phyloP scores from a whole-genome alignment of 2,888 invertebrate genomes.

The Agrotis ipsilon region DNA sequence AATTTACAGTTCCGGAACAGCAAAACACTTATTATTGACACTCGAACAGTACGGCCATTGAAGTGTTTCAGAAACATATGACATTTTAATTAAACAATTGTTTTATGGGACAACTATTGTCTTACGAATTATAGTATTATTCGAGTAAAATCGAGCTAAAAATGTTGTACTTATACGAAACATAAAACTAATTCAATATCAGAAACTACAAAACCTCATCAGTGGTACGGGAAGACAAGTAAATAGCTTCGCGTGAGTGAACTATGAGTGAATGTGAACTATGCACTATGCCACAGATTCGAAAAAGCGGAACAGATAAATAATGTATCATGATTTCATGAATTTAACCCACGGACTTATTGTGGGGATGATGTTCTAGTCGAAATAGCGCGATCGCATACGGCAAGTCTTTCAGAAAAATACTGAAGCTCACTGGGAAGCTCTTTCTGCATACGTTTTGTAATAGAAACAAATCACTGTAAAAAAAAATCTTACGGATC shows the following conservation, averaged over 20 bases:
- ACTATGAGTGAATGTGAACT: constrained; percentile 20
- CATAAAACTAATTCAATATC: constrained; percentile 27
- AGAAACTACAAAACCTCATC: constrained; percentile 43
- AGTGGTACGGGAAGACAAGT: constrained; percentile 25
- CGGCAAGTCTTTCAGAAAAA: too few relatives aligned
- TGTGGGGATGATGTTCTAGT: too few relatives aligned
- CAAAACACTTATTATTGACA: constrained; percentile 82
- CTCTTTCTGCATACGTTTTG: too few relatives aligned
- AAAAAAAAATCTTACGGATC: too few relatives aligned
- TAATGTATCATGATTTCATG: neutral
- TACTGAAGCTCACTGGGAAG: too few relatives aligned
- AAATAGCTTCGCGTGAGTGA: constrained; percentile 57
- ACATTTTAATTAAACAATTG: constrained; percentile 72
- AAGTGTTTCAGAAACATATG: constrained; percentile 75
- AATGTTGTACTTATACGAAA: constrained; percentile 7
- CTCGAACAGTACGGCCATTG: constrained; percentile 83
- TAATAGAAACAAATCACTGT: too few relatives aligned
- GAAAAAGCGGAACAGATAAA: constrained; percentile 5
- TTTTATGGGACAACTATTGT: constrained; percentile 11
- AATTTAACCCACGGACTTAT: too few relatives aligned
- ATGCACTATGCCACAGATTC: constrained; percentile 39
- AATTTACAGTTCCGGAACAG: constrained; percentile 75
- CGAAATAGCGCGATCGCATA: too few relatives aligned
- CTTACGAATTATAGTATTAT: constrained; percentile 15
- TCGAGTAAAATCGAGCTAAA: constrained; percentile 19